These are phyloP conservation scores for Pseudochirops corinnae DNA, from an alignment of 2,797 vertebrate genomes.

Conservation along the genomic window DNA sequence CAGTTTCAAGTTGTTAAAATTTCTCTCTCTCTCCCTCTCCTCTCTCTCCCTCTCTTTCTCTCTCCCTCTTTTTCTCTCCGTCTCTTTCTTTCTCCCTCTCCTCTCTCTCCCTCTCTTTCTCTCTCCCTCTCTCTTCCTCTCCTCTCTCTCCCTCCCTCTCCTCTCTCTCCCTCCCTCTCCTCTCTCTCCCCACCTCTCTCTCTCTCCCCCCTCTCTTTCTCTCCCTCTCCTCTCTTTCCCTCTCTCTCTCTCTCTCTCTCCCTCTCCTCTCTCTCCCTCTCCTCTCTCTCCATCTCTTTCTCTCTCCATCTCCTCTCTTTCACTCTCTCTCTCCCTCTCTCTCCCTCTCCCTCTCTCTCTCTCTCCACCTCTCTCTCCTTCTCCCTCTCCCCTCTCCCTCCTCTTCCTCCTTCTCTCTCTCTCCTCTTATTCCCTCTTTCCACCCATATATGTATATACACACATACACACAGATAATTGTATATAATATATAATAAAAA, in stretches of 20 bases:
- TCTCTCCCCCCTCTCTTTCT: not conserved
- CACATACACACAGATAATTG: not conserved
- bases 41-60: too few relatives aligned
- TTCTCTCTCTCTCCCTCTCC: not conserved
- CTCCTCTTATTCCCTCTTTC: not conserved
- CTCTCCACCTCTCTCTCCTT: not conserved
- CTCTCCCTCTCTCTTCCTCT: not conserved
- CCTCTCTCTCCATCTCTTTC: not conserved
- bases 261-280: not conserved
- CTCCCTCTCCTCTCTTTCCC: too few relatives aligned
- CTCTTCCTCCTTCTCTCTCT: not conserved
- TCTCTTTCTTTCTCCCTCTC: not conserved
- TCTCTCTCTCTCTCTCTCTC: too few relatives aligned
- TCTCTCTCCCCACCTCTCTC: accelerated
- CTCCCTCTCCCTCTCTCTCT: not conserved
- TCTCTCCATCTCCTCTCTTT: too few relatives aligned
- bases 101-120: not conserved
- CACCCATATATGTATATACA: not conserved
- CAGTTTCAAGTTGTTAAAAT: not conserved
- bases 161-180: not conserved
- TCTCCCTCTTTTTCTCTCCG: not conserved
- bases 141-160: not conserved
- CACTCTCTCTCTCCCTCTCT: not conserved
- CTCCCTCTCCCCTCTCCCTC: too few relatives aligned
- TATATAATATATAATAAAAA: not conserved